A percentile compares a stretch with the other conserved stretches of the same genome.
phyloP scores from a whole-genome alignment of 2,113 vertebrate species.

The Lontra canadensis region DNA sequence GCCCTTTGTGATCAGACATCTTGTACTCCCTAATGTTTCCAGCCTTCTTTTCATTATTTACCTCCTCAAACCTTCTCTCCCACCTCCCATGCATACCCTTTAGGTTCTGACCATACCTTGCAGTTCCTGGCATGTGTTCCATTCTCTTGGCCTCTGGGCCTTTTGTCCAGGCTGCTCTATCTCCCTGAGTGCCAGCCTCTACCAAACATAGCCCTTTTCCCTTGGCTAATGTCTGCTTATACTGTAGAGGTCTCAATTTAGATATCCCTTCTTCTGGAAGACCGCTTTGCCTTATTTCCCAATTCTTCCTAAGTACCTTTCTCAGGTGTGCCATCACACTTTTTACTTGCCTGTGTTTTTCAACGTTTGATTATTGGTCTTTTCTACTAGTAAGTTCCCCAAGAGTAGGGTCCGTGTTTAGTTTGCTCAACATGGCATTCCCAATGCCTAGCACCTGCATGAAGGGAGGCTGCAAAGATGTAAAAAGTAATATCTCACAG shows the following conservation, averaged over 20 bases:
- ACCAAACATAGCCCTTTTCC: not conserved
- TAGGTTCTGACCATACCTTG: not conserved
- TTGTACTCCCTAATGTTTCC: not conserved
- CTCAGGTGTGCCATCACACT: not conserved
- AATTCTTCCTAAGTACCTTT: not conserved
- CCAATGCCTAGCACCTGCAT: not conserved
- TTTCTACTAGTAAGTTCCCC: not conserved
- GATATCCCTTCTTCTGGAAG: not conserved
- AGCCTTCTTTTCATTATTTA: not conserved
- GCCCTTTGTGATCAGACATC: not conserved
- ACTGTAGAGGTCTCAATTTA: not conserved
- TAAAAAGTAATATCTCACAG: not conserved
- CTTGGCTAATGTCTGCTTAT: not conserved
- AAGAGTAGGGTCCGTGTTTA: not conserved
- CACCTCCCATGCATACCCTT: not conserved
- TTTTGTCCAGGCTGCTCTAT: not conserved
- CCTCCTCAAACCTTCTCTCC: no score
- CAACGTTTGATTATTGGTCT: not conserved
- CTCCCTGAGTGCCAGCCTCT: not conserved
- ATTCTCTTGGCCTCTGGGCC: not conserved
- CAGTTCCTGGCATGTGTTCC: not conserved
- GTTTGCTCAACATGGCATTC: not conserved
- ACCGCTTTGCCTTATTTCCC: not conserved
- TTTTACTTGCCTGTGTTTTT: not conserved
- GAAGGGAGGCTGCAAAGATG: not conserved